These are phyloP conservation scores for Archips crataeganus DNA, from an alignment of 2,888 invertebrate species.

Conservation along the genomic window DNA sequence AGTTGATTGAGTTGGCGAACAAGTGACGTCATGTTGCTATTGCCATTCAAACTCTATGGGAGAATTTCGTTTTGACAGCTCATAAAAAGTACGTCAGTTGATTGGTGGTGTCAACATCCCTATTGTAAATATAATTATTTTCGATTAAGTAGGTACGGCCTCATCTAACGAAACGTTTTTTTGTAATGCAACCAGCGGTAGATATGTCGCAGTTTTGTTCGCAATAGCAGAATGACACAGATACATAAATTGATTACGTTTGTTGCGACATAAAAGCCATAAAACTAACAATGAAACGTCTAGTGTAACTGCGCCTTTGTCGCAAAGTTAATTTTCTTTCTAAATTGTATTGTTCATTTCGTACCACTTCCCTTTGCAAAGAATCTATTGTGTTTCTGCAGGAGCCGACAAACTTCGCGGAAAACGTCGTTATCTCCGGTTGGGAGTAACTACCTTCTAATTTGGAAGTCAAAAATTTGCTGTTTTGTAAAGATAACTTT, in stretches of 20 bases:
- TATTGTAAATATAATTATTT: too few species aligned
- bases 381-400: slow-evolving; percentile 29
- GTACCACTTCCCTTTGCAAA: slow-evolving; percentile 25
- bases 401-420: neutral
- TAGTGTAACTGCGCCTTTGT: neutral
- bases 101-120: too few species aligned
- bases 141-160: too few species aligned
- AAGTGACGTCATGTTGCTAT: too few species aligned
- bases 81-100: too few species aligned
- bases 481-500: neutral
- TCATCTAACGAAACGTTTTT: too few species aligned
- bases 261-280: neutral
- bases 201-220: too few species aligned
- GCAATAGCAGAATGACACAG: too few species aligned
- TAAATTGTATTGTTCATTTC: slow-evolving; percentile 39
- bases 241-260: neutral
- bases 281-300: neutral
- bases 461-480: slow-evolving; percentile 1
- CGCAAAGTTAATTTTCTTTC: slow-evolving; percentile 34
- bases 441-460: neutral
- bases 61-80: too few species aligned
- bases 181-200: too few species aligned
- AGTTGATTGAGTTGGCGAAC: too few species aligned
- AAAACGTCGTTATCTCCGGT: slow-evolving; percentile 2
- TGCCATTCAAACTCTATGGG: too few species aligned